These are phyloP conservation scores for Sylvia borin DNA, from an alignment of 2,797 vertebrate genomes.

Conservation along the genomic window DNA sequence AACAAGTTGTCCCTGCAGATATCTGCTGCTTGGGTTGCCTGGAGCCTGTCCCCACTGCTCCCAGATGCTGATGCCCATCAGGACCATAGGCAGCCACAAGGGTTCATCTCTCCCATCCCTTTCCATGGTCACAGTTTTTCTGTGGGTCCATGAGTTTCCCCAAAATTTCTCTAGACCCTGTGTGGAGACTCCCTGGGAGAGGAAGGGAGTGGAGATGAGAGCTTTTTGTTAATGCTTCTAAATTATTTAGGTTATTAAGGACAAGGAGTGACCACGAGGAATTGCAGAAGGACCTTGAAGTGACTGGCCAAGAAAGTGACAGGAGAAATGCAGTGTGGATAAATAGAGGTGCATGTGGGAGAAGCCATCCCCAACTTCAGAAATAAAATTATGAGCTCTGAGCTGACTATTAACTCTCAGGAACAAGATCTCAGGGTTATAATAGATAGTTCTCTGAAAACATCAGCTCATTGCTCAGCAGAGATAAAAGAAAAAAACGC, in stretches of 20 bases:
- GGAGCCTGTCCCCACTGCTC: background rate
- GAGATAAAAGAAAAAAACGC: background rate
- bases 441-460: conserved; percentile 14
- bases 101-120: background rate
- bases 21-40: background rate
- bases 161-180: background rate
- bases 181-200: background rate
- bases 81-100: background rate
- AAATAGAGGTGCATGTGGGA: background rate
- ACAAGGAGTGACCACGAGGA: background rate
- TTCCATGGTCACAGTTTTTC: background rate
- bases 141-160: fast-evolving
- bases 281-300: conserved; percentile 15
- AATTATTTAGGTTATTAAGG: conserved; percentile 17
- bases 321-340: background rate
- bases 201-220: background rate
- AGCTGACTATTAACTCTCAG: conserved; percentile 38
- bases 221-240: background rate
- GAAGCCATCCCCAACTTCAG: conserved; percentile 21
- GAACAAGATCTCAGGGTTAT: conserved; percentile 30
- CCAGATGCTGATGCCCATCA: background rate
- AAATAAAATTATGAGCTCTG: conserved; percentile 31
- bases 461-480: conserved; percentile 53
- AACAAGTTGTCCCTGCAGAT: background rate
- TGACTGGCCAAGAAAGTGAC: conserved; percentile 40